Evolutionary conservation across 2,797 vertebrate genomes (phyloP).

Genomic region (Coregonus suidteri): DNA sequence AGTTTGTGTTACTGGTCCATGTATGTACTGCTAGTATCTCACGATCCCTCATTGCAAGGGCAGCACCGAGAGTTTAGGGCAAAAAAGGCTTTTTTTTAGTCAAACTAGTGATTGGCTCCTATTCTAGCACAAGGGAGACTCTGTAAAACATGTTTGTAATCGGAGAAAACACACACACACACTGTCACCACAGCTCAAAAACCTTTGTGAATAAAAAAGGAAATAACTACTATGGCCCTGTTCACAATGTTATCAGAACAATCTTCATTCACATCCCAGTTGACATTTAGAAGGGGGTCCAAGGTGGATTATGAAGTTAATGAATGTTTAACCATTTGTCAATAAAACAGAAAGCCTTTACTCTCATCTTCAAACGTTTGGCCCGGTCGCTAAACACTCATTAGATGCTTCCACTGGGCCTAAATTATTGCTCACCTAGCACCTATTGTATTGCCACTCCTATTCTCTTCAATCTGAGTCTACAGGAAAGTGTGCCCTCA

Average conservation of each 20-base stretch:
- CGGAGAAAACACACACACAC: neutral
- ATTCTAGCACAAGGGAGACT: constrained; percentile 9
- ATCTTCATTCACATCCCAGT: neutral
- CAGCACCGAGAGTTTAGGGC: neutral
- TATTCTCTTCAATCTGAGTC: too few relatives aligned
- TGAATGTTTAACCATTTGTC: neutral
- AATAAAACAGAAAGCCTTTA: neutral
- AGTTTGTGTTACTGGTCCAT: neutral
- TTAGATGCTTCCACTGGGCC: neutral
- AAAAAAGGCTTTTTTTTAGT: too few relatives aligned
- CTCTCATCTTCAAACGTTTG: constrained; percentile 10
- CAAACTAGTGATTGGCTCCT: neutral
- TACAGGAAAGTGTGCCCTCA: too few relatives aligned
- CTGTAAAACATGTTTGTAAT: constrained; percentile 28
- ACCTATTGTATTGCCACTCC: too few relatives aligned
- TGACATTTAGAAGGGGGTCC: neutral
- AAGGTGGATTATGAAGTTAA: neutral
- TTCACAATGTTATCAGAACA: too few relatives aligned
- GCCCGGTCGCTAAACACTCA: neutral
- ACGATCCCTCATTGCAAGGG: neutral
- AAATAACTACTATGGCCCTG: too few relatives aligned
- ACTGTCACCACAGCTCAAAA: too few relatives aligned
- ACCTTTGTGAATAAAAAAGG: neutral
- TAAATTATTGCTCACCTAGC: too few relatives aligned
- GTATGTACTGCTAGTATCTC: neutral